phyloP scores from a whole-genome alignment of 2,888 invertebrate genomes.

The Drosophila affinis region DNA sequence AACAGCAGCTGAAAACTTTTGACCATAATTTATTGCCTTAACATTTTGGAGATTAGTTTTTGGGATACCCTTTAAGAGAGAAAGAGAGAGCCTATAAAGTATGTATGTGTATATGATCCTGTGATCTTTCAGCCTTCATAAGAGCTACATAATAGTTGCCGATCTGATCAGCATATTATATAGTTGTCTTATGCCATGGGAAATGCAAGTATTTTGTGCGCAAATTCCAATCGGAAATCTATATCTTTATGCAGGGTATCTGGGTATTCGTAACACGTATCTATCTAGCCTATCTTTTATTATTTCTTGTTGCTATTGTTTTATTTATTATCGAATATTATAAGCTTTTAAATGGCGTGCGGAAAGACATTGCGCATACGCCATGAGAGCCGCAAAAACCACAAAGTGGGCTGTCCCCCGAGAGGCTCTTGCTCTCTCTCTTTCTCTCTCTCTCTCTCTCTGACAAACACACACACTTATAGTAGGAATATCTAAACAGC shows the following conservation, averaged over 20 bases:
- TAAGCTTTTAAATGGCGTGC: slow-evolving; percentile 35
- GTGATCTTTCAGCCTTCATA: too few species aligned
- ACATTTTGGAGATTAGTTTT: slow-evolving; percentile 12
- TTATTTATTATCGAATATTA: slow-evolving; percentile 21
- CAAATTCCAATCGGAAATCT: not conserved
- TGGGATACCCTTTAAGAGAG: not conserved
- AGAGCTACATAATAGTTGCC: not conserved
- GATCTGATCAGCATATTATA: not conserved
- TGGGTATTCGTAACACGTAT: not conserved
- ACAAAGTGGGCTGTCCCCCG: slow-evolving; percentile 80
- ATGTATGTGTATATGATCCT: not conserved
- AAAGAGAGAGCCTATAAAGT: not conserved
- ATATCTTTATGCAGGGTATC: not conserved
- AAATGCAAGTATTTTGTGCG: too few species aligned
- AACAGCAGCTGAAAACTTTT: slow-evolving; percentile 39
- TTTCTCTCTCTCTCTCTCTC: slow-evolving; percentile 26
- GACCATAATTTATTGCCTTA: slow-evolving; percentile 52
- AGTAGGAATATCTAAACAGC: slow-evolving; percentile 67
- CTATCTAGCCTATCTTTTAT: too few species aligned
- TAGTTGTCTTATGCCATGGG: too few species aligned
- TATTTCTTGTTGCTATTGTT: slow-evolving; percentile 48
- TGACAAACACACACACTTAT: slow-evolving; percentile 17
- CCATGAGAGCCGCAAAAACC: slow-evolving; percentile 36
- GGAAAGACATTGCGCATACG: slow-evolving; percentile 68
- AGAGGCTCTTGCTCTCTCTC: slow-evolving; percentile 38